Evolutionary conservation across 1,140 invertebrate genomes (phyloP).

Genomic region (Antheraea mylitta): DNA sequence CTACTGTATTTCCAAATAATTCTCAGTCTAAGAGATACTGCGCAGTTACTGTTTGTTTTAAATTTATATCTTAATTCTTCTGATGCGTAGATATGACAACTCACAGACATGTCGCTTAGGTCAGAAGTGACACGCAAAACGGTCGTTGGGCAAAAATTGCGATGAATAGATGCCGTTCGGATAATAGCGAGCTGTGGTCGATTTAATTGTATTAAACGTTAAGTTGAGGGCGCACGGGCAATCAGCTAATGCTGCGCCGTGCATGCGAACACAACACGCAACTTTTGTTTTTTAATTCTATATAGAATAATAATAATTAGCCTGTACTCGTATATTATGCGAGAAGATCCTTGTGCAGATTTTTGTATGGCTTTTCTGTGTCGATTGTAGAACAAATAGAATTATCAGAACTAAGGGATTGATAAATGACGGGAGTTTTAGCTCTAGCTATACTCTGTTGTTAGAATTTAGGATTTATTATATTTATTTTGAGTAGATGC

Average conservation of each 20-base stretch:
- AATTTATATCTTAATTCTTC: constrained; percentile 9
- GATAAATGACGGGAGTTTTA: too few species aligned
- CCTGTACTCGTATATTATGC: background rate
- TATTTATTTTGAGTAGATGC: too few species aligned
- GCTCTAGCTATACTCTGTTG: too few species aligned
- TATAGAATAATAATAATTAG: background rate
- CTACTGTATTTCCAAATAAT: too few species aligned
- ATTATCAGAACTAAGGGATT: too few species aligned
- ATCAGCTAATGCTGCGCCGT: constrained; percentile 66
- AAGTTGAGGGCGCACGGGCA: constrained; percentile 60
- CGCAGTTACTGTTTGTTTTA: background rate
- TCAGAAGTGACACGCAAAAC: constrained; percentile 55
- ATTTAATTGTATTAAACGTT: constrained; percentile 77
- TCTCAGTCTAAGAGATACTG: too few species aligned
- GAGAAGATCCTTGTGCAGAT: background rate
- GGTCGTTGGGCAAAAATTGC: constrained; percentile 62
- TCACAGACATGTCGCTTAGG: constrained; percentile 2
- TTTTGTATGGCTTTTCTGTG: background rate
- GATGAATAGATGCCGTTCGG: constrained; percentile 56
- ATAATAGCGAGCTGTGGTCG: constrained; percentile 57
- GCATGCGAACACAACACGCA: constrained; percentile 68
- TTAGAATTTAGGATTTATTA: too few species aligned
- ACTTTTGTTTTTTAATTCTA: constrained; percentile 14
- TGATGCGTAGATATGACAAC: background rate
- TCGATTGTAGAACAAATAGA: too few species aligned